Conservation (phyloP, 2,113 vertebrate species). For the Cranoglanis bouderius region DNA sequence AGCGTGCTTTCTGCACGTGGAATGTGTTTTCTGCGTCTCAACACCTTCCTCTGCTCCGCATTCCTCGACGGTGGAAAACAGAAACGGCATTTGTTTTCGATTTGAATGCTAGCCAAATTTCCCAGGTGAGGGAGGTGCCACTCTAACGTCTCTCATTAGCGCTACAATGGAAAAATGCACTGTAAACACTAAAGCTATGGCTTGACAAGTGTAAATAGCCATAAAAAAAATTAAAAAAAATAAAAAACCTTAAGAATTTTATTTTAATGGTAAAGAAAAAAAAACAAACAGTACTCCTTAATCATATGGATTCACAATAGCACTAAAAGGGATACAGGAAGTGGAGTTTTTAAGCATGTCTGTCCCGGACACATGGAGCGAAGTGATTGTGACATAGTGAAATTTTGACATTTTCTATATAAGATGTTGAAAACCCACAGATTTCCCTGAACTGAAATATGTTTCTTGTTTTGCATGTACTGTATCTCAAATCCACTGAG, state of each 20-base stretch:
- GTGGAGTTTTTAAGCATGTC: slow-evolving; percentile 22
- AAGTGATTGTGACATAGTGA: background rate
- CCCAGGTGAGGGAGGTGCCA: background rate
- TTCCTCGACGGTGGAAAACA: slow-evolving; percentile 19
- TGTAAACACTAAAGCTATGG: background rate
- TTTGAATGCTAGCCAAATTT: slow-evolving; percentile 37
- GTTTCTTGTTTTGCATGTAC: background rate
- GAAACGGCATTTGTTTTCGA: slow-evolving; percentile 24
- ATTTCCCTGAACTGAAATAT: background rate
- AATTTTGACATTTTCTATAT: background rate
- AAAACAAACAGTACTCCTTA: background rate
- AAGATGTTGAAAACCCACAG: background rate
- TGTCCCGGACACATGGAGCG: slow-evolving; percentile 1
- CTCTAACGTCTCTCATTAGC: background rate
- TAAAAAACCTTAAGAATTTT: no score
- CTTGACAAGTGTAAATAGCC: no score
- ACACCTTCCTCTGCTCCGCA: slow-evolving; percentile 33
- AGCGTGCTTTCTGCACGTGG: slow-evolving; percentile 35
- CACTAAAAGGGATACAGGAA: background rate
- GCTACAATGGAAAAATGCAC: background rate
- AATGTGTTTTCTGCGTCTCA: slow-evolving; percentile 46
- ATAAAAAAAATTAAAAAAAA: no score
- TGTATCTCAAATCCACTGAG: background rate
- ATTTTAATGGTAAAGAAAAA: background rate
- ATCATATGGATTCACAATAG: background rate